Evolutionary conservation across 2,113 vertebrate species (phyloP).

Genomic region (Prunella fulvescens): DNA sequence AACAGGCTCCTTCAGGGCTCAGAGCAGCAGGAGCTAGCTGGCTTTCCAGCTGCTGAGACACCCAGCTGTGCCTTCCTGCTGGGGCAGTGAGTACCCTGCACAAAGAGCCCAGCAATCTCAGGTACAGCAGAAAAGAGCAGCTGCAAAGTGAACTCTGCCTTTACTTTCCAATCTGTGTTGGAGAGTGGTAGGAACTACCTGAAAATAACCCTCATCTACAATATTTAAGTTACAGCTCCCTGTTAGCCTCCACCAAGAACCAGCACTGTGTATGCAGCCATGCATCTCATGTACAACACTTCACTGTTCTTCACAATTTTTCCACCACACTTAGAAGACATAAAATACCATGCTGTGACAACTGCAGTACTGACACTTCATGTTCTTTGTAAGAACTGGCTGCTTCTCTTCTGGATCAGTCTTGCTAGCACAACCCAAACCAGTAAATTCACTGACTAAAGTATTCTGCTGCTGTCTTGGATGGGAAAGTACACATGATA

Average conservation of each 20-base stretch:
- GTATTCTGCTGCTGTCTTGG: neutral
- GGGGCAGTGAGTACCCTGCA: neutral
- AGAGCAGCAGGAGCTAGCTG: neutral
- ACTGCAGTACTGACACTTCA: neutral
- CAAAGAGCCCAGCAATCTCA: neutral
- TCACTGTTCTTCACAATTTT: neutral
- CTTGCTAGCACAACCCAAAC: neutral
- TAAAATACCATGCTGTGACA: neutral
- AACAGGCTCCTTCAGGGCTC: neutral
- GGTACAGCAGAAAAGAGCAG: neutral
- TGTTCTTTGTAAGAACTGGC: neutral
- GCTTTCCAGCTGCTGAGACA: neutral
- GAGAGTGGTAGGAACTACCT: rapidly evolving
- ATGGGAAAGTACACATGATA: neutral
- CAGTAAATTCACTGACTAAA: neutral
- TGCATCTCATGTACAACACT: neutral
- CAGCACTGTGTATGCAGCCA: neutral
- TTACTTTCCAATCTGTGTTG: neutral
- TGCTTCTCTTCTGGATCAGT: neutral
- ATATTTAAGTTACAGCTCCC: neutral
- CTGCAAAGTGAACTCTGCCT: neutral
- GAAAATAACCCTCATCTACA: neutral
- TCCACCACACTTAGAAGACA: neutral
- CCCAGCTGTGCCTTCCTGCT: neutral
- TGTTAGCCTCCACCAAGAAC: neutral